A percentile compares a stretch with the other conserved stretches of the same genome.
phyloP scores from a whole-genome alignment of 2,888 invertebrate genomes.

The Andrena fulva region DNA sequence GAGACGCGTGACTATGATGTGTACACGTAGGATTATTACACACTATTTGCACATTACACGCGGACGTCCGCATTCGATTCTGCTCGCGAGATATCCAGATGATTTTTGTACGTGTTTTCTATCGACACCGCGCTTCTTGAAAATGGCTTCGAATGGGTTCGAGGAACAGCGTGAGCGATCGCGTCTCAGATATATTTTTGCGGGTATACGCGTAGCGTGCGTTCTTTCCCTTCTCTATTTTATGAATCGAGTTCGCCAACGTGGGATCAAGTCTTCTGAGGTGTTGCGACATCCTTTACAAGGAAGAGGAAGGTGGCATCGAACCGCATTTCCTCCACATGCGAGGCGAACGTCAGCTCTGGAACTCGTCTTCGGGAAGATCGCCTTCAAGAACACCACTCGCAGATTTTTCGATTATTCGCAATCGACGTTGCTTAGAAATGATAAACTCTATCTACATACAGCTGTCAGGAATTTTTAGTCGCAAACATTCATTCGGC shows the following conservation, averaged over 20 bases:
- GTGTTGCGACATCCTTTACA: neutral
- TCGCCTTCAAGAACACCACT: neutral
- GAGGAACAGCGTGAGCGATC: neutral
- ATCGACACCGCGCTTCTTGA: neutral
- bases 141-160: neutral
- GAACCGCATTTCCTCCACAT: constrained; percentile 39
- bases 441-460: neutral
- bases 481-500: neutral
- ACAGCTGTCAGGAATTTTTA: neutral
- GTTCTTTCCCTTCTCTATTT: neutral
- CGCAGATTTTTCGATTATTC: neutral
- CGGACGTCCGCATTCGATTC: neutral
- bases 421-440: neutral
- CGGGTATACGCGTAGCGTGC: neutral
- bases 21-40: constrained; percentile 6
- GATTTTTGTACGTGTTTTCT: constrained; percentile 14
- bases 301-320: neutral
- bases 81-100: neutral
- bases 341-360: neutral
- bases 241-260: neutral
- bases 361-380: neutral
- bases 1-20: neutral
- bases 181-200: neutral
- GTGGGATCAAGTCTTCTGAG: neutral
- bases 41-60: neutral